phyloP scores from a whole-genome alignment of 2,888 invertebrate genomes.

The Laothoe populi region DNA sequence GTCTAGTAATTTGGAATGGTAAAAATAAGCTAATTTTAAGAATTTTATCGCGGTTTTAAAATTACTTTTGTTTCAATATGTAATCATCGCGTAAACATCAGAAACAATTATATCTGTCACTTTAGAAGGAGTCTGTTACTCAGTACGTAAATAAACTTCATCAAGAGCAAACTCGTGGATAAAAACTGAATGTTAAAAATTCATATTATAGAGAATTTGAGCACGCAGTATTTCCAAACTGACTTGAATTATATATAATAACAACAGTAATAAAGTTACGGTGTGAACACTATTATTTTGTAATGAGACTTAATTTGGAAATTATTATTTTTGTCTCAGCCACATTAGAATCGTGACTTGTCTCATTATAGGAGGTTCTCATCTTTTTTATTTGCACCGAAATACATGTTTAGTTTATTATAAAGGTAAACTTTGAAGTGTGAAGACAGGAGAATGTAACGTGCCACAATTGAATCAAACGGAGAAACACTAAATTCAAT shows the following conservation, averaged over 20 bases:
- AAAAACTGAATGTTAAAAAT: background rate
- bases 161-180: background rate
- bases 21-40: too few relatives aligned
- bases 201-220: background rate
- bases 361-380: background rate
- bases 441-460: background rate
- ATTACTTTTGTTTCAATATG: too few relatives aligned
- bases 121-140: too few relatives aligned
- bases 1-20: too few relatives aligned
- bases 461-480: background rate
- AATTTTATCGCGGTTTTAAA: too few relatives aligned
- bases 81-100: too few relatives aligned
- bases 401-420: background rate
- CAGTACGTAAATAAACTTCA: too few relatives aligned
- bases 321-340: background rate
- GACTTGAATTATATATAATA: background rate
- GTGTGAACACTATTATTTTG: background rate
- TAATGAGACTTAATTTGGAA: conserved; percentile 1
- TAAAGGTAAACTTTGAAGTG: background rate
- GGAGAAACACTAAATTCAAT: too few relatives aligned
- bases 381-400: background rate
- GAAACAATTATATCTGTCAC: too few relatives aligned
- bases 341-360: background rate
- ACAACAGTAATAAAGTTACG: background rate
- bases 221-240: background rate